These are phyloP conservation scores for Steinernema khuongi DNA, from an alignment of 1,140 invertebrate genomes.

Conservation along the genomic window DNA sequence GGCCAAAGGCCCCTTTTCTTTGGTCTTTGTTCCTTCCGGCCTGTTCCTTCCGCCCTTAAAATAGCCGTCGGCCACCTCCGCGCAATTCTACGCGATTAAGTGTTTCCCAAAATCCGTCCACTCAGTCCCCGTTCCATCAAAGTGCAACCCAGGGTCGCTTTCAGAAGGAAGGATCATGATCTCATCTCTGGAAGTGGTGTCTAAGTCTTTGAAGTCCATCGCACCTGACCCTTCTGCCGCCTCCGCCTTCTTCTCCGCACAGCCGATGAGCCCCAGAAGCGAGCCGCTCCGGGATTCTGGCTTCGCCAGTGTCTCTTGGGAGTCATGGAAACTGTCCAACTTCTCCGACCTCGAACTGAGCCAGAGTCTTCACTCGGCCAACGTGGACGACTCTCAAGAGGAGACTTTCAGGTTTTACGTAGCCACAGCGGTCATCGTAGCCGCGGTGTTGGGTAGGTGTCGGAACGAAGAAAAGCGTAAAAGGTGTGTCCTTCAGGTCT, in stretches of 20 bases:
- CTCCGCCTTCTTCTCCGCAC: neutral
- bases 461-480: slow-evolving; percentile 4
- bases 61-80: too few relatives aligned
- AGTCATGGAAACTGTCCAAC: neutral
- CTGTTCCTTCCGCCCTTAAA: too few relatives aligned
- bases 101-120: too few relatives aligned
- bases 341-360: slow-evolving; percentile 28
- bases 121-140: neutral
- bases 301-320: neutral
- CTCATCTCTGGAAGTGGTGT: neutral
- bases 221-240: neutral
- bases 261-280: neutral
- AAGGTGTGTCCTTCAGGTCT: slow-evolving; percentile 22
- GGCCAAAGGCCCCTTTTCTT: too few relatives aligned
- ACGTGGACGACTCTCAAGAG: slow-evolving; percentile 16
- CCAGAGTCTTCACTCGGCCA: slow-evolving; percentile 17
- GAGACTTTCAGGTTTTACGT: slow-evolving; percentile 26
- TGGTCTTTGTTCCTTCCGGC: too few relatives aligned
- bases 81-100: too few relatives aligned
- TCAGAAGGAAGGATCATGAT: too few relatives aligned
- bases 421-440: slow-evolving; percentile 23
- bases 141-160: too few relatives aligned
- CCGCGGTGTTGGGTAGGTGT: slow-evolving; percentile 24
- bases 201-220: neutral
- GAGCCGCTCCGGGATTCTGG: neutral